Conservation (phyloP, 2,797 vertebrate genomes). For the Rallus crepitans region DNA sequence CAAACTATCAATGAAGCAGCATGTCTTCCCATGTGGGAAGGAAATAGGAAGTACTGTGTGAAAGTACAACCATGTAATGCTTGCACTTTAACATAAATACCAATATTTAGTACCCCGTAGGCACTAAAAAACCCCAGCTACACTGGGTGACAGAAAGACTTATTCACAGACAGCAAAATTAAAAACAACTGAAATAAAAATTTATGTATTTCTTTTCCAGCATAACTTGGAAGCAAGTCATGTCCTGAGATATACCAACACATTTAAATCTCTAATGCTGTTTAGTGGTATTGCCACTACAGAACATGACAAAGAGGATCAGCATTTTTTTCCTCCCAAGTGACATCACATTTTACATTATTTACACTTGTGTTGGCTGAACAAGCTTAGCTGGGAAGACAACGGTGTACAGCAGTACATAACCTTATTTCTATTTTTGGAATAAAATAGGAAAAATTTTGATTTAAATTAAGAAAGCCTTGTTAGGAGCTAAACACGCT, state of each 20-base stretch:
- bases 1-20: neutral
- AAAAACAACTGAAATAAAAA: neutral
- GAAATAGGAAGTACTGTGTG: neutral
- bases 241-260: neutral
- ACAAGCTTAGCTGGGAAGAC: neutral
- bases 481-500: neutral
- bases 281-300: neutral
- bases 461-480: neutral
- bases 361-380: neutral
- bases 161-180: neutral
- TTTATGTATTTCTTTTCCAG: neutral
- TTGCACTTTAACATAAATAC: conserved; percentile 6
- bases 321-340: neutral
- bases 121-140: neutral
- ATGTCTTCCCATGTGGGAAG: neutral
- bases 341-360: conserved; percentile 25
- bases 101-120: neutral
- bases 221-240: neutral
- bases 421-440: neutral
- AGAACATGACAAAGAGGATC: neutral
- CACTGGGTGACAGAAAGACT: neutral
- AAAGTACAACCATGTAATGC: neutral
- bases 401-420: neutral
- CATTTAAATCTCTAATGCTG: neutral
- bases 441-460: neutral